Conservation (phyloP, 1,140 invertebrate genomes). For the Octopus bimaculoides region DNA sequence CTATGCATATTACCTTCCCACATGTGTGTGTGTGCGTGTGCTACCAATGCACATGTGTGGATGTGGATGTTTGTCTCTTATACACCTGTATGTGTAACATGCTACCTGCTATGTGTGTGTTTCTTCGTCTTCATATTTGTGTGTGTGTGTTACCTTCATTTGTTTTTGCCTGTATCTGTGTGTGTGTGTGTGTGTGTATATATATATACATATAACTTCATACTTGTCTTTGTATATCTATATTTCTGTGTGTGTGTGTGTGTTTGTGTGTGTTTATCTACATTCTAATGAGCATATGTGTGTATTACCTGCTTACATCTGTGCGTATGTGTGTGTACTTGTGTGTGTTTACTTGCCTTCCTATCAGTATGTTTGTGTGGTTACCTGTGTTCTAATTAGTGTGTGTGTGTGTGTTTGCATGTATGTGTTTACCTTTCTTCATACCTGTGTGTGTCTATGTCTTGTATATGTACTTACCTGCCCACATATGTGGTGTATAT, state of each 20-base stretch:
- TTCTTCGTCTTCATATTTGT: too few relatives aligned
- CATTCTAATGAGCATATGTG: neutral
- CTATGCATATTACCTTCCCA: too few relatives aligned
- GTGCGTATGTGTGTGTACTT: neutral
- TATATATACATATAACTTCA: too few relatives aligned
- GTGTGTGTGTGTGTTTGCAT: neutral
- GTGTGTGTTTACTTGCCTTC: neutral
- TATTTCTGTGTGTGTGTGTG: neutral
- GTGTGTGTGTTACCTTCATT: too few relatives aligned
- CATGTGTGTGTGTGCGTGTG: too few relatives aligned
- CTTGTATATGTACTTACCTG: neutral
- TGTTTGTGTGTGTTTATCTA: neutral
- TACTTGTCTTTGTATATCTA: neutral
- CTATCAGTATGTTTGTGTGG: neutral
- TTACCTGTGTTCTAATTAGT: neutral
- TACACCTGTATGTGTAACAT: too few relatives aligned
- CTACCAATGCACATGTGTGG: too few relatives aligned
- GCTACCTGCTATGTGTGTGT: too few relatives aligned
- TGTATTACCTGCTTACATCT: neutral
- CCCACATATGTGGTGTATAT: neutral
- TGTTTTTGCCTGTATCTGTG: too few relatives aligned
- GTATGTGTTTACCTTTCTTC: neutral
- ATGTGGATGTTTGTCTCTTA: too few relatives aligned
- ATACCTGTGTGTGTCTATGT: neutral
- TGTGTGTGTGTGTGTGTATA: too few relatives aligned